Conservation (phyloP, 2,113 vertebrate species). For the Nestor notabilis region DNA sequence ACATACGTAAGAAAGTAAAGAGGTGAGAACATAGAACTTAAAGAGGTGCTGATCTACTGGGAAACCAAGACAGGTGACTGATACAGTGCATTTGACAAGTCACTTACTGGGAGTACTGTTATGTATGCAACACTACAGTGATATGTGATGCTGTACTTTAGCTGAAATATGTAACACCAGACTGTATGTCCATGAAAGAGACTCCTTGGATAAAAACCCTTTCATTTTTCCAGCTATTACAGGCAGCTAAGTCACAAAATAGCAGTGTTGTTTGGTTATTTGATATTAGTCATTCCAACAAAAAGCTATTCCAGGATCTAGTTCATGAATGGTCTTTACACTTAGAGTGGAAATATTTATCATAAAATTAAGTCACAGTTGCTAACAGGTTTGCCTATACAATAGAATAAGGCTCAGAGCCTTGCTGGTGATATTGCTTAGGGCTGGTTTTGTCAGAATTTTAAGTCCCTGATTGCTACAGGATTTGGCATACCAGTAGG, state of each 20-base stretch:
- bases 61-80: not conserved
- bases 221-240: not conserved
- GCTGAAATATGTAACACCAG: not conserved
- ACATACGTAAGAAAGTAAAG: not conserved
- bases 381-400: not conserved
- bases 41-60: not conserved
- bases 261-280: not conserved
- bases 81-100: not conserved
- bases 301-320: not conserved
- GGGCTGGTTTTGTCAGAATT: not conserved
- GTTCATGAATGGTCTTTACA: not conserved
- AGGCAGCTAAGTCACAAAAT: not conserved
- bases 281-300: not conserved
- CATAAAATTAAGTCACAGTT: not conserved
- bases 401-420: not conserved
- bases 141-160: not conserved
- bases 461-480: not conserved
- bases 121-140: not conserved
- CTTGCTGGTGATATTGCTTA: not conserved
- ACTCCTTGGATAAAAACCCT: not conserved
- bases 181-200: not conserved
- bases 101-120: not conserved
- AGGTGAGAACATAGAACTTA: not conserved
- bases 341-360: not conserved
- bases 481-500: not conserved